A percentile compares a stretch with the other conserved stretches of the same genome.
Evolutionary conservation across 2,113 vertebrate genomes (phyloP).

Genomic region (Atherinomorus stipes): DNA sequence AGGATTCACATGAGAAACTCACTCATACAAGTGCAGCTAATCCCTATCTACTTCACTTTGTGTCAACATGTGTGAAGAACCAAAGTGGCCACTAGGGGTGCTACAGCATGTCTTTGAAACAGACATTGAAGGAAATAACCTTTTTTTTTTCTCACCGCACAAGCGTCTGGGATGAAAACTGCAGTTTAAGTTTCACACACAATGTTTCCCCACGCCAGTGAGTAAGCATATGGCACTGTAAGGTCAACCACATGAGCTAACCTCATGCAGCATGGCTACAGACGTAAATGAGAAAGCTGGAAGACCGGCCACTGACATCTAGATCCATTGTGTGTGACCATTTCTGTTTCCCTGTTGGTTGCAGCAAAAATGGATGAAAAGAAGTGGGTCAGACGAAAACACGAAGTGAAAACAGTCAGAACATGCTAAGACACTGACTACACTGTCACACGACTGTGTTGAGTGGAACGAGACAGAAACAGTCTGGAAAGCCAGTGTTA

Average conservation of each 20-base stretch:
- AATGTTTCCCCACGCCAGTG: too few species aligned
- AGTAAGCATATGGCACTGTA: too few species aligned
- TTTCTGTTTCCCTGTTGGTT: too few species aligned
- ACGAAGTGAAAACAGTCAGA: too few species aligned
- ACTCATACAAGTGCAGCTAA: slow-evolving; percentile 20
- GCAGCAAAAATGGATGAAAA: too few species aligned
- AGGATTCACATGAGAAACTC: slow-evolving; percentile 16
- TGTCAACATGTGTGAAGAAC: slow-evolving; percentile 16
- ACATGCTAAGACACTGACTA: too few species aligned
- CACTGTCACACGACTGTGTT: too few species aligned
- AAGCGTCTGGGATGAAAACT: not conserved
- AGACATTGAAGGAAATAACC: not conserved
- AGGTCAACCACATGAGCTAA: not conserved
- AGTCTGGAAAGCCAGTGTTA: too few species aligned
- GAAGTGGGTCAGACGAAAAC: too few species aligned
- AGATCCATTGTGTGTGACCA: not conserved
- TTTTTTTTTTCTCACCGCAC: too few species aligned
- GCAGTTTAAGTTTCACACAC: too few species aligned
- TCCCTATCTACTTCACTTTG: slow-evolving; percentile 29
- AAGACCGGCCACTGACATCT: not conserved
- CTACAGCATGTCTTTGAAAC: not conserved
- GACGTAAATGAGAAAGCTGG: not conserved
- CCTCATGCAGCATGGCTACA: not conserved
- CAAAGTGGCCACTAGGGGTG: not conserved
- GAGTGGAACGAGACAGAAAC: too few species aligned